phyloP scores from a whole-genome alignment of 2,888 invertebrate genomes.

The Tenthredo notha region DNA sequence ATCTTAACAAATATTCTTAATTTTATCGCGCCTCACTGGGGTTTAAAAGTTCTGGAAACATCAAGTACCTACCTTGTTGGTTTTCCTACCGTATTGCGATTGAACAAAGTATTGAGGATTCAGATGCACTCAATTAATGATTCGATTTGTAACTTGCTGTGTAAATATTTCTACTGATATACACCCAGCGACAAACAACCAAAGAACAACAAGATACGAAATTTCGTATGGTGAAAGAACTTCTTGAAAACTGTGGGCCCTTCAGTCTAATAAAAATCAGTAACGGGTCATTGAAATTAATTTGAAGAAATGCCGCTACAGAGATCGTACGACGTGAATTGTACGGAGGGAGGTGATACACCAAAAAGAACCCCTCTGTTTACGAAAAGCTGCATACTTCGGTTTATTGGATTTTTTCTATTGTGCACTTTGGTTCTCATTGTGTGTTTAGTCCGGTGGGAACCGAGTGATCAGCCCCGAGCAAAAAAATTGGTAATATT shows the following conservation, averaged over 20 bases:
- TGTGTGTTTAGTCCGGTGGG: neutral
- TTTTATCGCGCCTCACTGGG: neutral
- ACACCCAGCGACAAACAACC: neutral
- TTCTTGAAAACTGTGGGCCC: neutral
- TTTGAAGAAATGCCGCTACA: neutral
- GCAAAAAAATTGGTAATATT: neutral
- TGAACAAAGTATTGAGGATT: neutral
- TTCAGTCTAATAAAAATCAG: neutral
- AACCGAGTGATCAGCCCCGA: neutral
- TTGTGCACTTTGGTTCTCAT: neutral
- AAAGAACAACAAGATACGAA: neutral
- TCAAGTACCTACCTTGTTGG: neutral
- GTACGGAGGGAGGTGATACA: neutral
- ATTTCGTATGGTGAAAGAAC: neutral
- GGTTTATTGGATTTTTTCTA: neutral
- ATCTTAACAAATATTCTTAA: neutral
- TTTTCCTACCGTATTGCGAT: neutral
- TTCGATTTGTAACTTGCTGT: neutral
- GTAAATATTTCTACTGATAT: too few species aligned
- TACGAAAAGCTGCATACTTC: neutral
- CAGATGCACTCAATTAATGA: neutral
- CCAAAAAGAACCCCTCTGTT: neutral
- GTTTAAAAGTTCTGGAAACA: neutral
- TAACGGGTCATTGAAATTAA: neutral
- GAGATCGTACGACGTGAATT: conserved; percentile 10